Evolutionary conservation across 2,888 invertebrate genomes (phyloP).

Genomic region (Coelopa pilipes): DNA sequence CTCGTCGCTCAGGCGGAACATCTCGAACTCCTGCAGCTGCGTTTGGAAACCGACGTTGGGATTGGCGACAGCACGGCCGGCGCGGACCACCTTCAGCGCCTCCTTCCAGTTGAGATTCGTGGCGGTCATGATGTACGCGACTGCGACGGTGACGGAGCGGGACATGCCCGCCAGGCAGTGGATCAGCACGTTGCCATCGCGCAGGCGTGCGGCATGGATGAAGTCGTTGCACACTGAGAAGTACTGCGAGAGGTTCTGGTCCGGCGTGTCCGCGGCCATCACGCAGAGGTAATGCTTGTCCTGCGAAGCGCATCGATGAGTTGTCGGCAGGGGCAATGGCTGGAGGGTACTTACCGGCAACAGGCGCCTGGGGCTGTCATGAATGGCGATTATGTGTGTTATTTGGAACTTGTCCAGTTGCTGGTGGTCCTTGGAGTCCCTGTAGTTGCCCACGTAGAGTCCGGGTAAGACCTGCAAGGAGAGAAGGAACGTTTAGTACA

Average conservation of each 20-base stretch:
- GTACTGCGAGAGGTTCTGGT: constrained; percentile 93
- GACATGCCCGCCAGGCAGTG: constrained; percentile 98
- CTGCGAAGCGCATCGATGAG: constrained; percentile 68
- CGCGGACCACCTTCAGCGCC: constrained; percentile 90
- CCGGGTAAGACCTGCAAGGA: constrained; percentile 86
- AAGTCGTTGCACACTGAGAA: constrained; percentile 96
- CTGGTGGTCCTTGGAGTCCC: constrained; percentile 92
- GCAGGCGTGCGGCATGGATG: constrained; percentile 90
- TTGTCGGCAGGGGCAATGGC: not conserved
- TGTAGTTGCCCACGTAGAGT: constrained; percentile 94
- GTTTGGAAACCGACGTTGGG: constrained; percentile 96
- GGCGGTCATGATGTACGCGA: constrained; percentile 96
- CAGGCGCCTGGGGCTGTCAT: constrained; percentile 90
- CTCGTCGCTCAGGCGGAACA: constrained; percentile 83
- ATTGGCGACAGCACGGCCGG: constrained; percentile 91
- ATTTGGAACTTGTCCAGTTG: constrained; percentile 91
- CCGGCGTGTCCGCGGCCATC: constrained; percentile 94
- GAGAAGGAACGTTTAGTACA: constrained; percentile 29
- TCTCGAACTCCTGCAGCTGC: constrained; percentile 92
- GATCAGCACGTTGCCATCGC: constrained; percentile 91
- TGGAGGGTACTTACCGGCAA: constrained; percentile 77
- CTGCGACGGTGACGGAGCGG: constrained; percentile 93
- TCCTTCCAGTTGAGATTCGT: constrained; percentile 92
- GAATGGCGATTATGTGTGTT: constrained; percentile 94
- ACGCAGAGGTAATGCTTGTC: constrained; percentile 96